A percentile compares a stretch with the other conserved stretches of the same genome.
phyloP scores from a whole-genome alignment of 1,140 invertebrate species.

The Dendrolimus kikuchii region DNA sequence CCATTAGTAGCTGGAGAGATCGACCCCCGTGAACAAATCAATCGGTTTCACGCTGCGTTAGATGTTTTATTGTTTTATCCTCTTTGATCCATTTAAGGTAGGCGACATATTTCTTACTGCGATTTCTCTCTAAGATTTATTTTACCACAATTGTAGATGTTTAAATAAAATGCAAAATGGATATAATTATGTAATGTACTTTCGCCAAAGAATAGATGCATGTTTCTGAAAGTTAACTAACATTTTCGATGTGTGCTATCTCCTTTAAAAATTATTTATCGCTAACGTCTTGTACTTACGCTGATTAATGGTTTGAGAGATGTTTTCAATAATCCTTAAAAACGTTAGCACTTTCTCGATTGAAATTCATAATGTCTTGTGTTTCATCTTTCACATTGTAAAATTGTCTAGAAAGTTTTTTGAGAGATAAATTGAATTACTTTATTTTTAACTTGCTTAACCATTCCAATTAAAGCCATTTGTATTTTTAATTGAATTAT shows the following conservation, averaged over 20 bases:
- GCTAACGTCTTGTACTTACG: slow-evolving; percentile 23
- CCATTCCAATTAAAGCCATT: too few relatives aligned
- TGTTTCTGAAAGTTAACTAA: not conserved
- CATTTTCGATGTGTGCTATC: slow-evolving; percentile 21
- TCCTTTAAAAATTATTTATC: slow-evolving; percentile 25
- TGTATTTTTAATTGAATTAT: too few relatives aligned
- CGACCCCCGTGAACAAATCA: slow-evolving; percentile 27
- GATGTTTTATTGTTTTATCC: slow-evolving; percentile 29
- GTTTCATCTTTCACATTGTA: slow-evolving; percentile 2
- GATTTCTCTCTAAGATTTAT: too few relatives aligned
- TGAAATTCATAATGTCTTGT: slow-evolving; percentile 12
- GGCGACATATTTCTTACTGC: slow-evolving; percentile 3
- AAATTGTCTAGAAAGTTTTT: not conserved
- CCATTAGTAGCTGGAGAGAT: slow-evolving; percentile 14
- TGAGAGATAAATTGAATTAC: not conserved
- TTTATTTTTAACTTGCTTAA: not conserved
- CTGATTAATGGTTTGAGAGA: slow-evolving; percentile 36
- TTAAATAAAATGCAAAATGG: not conserved
- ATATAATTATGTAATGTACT: slow-evolving; percentile 5
- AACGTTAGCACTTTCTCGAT: slow-evolving; percentile 21
- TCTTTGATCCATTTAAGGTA: slow-evolving; percentile 12
- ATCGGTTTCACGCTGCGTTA: slow-evolving; percentile 23
- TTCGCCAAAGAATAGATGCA: not conserved
- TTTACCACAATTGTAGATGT: slow-evolving; percentile 2
- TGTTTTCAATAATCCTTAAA: slow-evolving; percentile 24